Percentiles rank a stretch among this genome's conserved stretches.
Evolutionary conservation across 2,888 invertebrate species (phyloP).

Genomic region (Epinotia ramella): DNA sequence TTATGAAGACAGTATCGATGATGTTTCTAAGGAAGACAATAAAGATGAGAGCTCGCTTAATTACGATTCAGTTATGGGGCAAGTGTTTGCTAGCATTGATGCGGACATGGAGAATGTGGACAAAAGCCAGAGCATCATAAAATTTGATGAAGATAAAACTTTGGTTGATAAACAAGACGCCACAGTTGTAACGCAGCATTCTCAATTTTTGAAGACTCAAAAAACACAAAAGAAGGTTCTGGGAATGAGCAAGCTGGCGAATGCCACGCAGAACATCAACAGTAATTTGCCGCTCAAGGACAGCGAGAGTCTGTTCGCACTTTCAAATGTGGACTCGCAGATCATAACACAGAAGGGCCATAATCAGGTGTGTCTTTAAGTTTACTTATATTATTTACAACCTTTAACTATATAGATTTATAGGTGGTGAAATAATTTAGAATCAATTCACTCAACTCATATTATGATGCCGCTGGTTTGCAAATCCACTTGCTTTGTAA

Average conservation of each 20-base stretch:
- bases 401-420: neutral
- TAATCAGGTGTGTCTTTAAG: constrained; percentile 54
- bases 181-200: constrained; percentile 31
- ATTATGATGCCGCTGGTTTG: no score
- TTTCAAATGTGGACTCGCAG: constrained; percentile 60
- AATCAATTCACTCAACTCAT: no score
- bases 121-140: constrained; percentile 54
- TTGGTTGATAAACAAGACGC: constrained; percentile 29
- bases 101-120: constrained; percentile 66
- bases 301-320: constrained; percentile 77
- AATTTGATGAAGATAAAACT: constrained; percentile 25
- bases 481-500: no score
- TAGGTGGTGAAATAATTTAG: no score
- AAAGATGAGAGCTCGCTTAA: constrained; percentile 61
- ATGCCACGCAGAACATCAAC: constrained; percentile 14
- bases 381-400: constrained; percentile 2
- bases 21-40: constrained; percentile 10
- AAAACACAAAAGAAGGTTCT: constrained; percentile 49
- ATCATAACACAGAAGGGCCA: constrained; percentile 46
- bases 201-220: constrained; percentile 47
- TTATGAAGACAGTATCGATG: constrained; percentile 27
- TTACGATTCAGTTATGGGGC: constrained; percentile 72
- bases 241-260: constrained; percentile 25
- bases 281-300: constrained; percentile 54
- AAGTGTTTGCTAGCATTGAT: constrained; percentile 77